Percentiles rank a stretch among this genome's conserved stretches.
Conservation (phyloP, 2,888 invertebrate species). For the Bedellia somnulentella region DNA sequence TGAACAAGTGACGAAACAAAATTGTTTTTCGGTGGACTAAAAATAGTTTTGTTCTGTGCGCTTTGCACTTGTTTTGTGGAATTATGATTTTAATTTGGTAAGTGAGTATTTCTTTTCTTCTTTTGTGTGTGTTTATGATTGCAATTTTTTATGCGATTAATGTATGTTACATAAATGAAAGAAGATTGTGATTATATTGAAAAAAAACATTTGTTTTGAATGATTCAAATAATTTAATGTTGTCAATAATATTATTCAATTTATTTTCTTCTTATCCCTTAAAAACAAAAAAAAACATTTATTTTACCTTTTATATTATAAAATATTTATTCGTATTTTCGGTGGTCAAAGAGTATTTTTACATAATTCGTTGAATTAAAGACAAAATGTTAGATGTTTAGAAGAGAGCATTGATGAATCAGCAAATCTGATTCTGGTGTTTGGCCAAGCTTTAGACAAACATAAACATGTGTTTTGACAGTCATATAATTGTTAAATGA, state of each 20-base stretch:
- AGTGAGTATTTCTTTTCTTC: no score
- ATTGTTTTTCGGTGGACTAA: constrained; percentile 5
- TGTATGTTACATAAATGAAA: background rate
- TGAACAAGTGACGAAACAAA: background rate
- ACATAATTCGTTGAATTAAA: no score
- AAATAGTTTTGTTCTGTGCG: constrained; percentile 16
- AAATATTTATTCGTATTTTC: no score
- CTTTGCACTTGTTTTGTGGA: constrained; percentile 15
- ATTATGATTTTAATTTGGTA: constrained; percentile 44
- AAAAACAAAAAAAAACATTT: background rate
- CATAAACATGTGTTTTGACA: no score
- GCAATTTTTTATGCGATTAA: background rate
- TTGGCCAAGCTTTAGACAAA: no score
- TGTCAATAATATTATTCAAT: background rate
- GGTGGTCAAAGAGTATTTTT: no score
- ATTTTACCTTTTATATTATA: no score
- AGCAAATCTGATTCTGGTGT: no score
- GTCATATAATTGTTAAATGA: no score
- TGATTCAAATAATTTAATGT: background rate
- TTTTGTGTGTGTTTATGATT: constrained; percentile 9
- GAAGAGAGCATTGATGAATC: no score
- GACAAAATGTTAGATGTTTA: no score
- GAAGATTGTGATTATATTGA: background rate
- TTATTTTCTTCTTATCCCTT: background rate
- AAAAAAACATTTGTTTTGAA: background rate